Conservation (phyloP, 2,113 vertebrate genomes). For the Rhombomys opimus region DNA sequence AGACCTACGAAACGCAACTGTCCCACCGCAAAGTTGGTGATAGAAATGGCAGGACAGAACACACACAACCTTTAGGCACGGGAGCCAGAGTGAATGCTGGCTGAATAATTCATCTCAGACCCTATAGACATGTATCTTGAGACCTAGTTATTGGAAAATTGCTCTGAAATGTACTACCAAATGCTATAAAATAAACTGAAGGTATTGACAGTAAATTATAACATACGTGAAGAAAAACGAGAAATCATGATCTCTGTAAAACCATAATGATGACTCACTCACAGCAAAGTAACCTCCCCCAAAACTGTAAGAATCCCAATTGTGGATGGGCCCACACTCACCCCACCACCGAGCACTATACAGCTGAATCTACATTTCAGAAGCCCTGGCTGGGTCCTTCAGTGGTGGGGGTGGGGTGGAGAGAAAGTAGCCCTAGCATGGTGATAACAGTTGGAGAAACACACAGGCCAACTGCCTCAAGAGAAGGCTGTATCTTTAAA, state of each 20-base stretch:
- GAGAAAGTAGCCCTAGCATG: not conserved
- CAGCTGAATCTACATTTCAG: not conserved
- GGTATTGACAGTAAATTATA: not conserved
- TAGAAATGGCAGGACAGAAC: not conserved
- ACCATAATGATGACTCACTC: not conserved
- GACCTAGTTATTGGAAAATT: not conserved
- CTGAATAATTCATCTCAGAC: not conserved
- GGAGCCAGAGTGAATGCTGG: not conserved
- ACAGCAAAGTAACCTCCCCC: not conserved
- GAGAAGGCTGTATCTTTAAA: not conserved
- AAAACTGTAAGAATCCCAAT: not conserved
- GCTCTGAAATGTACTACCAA: not conserved
- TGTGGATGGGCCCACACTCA: not conserved
- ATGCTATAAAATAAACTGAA: not conserved
- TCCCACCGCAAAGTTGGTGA: not conserved
- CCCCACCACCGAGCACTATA: not conserved
- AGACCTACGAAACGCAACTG: not conserved
- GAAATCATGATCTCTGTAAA: not conserved
- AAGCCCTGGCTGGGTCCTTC: not conserved
- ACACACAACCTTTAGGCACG: not conserved
- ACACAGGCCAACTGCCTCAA: not conserved
- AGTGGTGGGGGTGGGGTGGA: not conserved
- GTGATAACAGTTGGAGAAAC: not conserved
- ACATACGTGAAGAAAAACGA: not conserved
- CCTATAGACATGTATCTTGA: not conserved